Conservation (phyloP, 1,140 invertebrate species). For the Thrips palmi region DNA sequence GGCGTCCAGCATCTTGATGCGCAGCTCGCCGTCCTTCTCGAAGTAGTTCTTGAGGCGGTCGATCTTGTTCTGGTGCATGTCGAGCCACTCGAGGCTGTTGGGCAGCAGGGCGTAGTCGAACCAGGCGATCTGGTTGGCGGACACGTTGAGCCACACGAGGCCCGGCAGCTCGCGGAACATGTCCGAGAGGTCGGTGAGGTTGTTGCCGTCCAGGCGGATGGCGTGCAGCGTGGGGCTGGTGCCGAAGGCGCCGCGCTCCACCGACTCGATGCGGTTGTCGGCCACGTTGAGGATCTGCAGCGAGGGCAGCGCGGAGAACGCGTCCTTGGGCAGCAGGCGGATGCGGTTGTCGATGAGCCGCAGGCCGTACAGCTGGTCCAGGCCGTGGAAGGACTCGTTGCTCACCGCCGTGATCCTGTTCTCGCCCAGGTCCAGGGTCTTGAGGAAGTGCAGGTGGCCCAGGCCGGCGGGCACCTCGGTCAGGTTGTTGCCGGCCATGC, state of each 20-base stretch:
- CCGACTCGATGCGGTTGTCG: slow-evolving; percentile 40
- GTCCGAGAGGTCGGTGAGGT: slow-evolving; percentile 41
- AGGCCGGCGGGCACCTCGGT: slow-evolving; percentile 59
- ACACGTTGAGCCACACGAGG: slow-evolving; percentile 51
- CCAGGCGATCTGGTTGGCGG: slow-evolving; percentile 41
- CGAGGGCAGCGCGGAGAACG: slow-evolving; percentile 41
- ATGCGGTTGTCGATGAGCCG: slow-evolving; percentile 47
- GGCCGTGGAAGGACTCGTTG: slow-evolving; percentile 37
- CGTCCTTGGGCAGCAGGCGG: slow-evolving; percentile 39
- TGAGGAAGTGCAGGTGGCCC: slow-evolving; percentile 45
- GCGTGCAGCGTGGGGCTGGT: slow-evolving; percentile 41
- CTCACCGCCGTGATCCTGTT: slow-evolving; percentile 51
- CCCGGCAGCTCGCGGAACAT: slow-evolving; percentile 41
- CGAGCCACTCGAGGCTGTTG: slow-evolving; percentile 44
- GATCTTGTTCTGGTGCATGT: slow-evolving; percentile 46
- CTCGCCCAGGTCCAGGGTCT: slow-evolving; percentile 68
- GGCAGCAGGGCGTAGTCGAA: slow-evolving; percentile 50
- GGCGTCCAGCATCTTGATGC: slow-evolving; percentile 54
- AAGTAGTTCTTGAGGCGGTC: slow-evolving; percentile 44
- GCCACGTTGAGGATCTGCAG: slow-evolving; percentile 49
- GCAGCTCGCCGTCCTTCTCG: slow-evolving; percentile 32
- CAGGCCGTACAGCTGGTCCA: slow-evolving; percentile 37
- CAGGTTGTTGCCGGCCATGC: slow-evolving; percentile 66
- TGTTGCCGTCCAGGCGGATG: slow-evolving; percentile 44
- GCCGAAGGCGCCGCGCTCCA: slow-evolving; percentile 43